Conservation (phyloP, 2,888 invertebrate species). For the Athalia cordata region DNA sequence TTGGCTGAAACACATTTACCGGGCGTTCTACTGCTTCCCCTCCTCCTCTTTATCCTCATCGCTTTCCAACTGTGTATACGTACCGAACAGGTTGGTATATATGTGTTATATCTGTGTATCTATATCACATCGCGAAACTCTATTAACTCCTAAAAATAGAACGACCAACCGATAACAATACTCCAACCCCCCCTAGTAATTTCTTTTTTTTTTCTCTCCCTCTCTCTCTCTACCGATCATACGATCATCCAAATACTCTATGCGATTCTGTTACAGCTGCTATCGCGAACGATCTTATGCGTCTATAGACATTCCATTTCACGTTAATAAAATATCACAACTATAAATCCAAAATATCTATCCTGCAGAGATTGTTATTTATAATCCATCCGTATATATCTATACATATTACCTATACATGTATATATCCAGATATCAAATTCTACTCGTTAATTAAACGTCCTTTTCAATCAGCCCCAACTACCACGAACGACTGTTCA, state of each 20-base stretch:
- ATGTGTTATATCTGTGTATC: no score
- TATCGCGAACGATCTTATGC: slow-evolving; percentile 17
- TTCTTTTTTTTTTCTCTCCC: no score
- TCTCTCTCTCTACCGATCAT: background rate
- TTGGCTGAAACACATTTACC: slow-evolving; percentile 61
- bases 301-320: slow-evolving; percentile 31
- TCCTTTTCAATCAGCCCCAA: no score
- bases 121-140: slow-evolving; percentile 54
- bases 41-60: slow-evolving; percentile 1
- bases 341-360: slow-evolving; percentile 17
- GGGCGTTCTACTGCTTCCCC: slow-evolving; percentile 28
- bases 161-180: slow-evolving; percentile 47
- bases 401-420: background rate
- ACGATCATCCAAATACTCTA: background rate
- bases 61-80: no score
- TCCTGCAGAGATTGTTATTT: background rate
- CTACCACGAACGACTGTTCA: no score
- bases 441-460: no score
- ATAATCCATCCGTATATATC: background rate
- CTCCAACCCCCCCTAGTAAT: no score
- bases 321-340: slow-evolving; percentile 34
- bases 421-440: background rate
- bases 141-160: slow-evolving; percentile 64
- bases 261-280: background rate
- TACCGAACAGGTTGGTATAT: no score